Percentiles rank a stretch among this genome's conserved stretches.
Evolutionary conservation across 1,140 invertebrate genomes (phyloP).

Genomic region (Ceratosolen solmsi): DNA sequence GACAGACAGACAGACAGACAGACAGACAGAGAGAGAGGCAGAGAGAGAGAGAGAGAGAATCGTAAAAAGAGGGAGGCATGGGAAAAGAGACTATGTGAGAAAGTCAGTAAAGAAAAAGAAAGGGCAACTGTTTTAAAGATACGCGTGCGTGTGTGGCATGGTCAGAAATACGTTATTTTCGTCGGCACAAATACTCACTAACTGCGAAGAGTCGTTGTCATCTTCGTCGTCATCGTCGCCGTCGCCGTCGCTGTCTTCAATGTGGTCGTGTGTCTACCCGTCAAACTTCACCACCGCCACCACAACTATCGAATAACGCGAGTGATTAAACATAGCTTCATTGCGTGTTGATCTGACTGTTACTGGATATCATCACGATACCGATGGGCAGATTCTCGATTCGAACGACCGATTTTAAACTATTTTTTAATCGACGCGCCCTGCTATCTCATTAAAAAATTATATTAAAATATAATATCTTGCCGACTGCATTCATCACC

Average conservation of each 20-base stretch:
- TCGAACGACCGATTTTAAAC: background rate
- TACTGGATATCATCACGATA: background rate
- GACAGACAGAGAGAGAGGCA: background rate
- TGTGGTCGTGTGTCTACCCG: background rate
- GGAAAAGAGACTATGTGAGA: background rate
- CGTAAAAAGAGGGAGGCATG: conserved; percentile 17
- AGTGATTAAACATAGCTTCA: too few species aligned
- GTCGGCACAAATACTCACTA: conserved; percentile 69
- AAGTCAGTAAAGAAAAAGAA: conserved; percentile 12
- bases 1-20: conserved; percentile 19
- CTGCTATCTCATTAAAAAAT: too few species aligned
- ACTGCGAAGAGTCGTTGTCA: conserved; percentile 55
- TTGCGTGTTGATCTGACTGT: background rate
- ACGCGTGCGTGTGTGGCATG: conserved; percentile 51
- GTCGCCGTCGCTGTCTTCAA: conserved; percentile 46
- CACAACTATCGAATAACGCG: background rate
- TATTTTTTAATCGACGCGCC: background rate
- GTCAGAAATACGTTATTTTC: conserved; percentile 72
- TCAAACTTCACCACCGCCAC: conserved; percentile 18
- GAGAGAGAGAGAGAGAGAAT: background rate
- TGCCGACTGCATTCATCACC: background rate
- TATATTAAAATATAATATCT: background rate
- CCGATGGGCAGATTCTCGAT: background rate
- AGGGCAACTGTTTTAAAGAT: conserved; percentile 18
- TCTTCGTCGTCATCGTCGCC: conserved; percentile 42